A percentile compares a stretch with the other conserved stretches of the same genome.
These are phyloP conservation scores for Drosophila sucinea DNA, from an alignment of 1,140 invertebrate genomes.

Conservation along the genomic window DNA sequence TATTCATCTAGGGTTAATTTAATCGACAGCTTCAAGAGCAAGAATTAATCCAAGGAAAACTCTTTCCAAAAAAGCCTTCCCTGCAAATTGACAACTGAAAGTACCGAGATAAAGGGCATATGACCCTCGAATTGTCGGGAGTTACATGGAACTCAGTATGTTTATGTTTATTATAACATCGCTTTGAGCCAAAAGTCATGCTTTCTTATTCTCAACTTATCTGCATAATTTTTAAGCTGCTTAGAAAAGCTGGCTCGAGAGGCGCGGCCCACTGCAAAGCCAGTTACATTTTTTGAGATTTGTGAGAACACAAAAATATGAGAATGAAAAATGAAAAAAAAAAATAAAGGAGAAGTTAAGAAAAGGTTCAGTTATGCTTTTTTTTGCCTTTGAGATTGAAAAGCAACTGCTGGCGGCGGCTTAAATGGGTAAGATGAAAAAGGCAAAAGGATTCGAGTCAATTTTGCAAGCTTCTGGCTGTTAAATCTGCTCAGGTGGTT, in stretches of 20 bases:
- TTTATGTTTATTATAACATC: conserved; percentile 51
- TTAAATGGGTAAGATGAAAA: neutral
- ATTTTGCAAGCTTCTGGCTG: neutral
- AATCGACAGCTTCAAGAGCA: too few species aligned
- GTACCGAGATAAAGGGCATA: neutral
- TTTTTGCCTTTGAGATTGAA: conserved; percentile 8
- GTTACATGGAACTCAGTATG: conserved; percentile 48
- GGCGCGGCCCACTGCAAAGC: neutral
- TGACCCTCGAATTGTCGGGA: neutral
- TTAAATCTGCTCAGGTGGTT: conserved; percentile 2
- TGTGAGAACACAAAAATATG: conserved; percentile 17
- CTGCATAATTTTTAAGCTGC: conserved; percentile 70
- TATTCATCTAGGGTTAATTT: too few species aligned
- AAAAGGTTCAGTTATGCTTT: conserved; percentile 22
- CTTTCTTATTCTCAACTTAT: conserved; percentile 50
- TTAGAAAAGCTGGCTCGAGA: conserved; percentile 28
- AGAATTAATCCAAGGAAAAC: too few species aligned
- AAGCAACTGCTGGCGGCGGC: neutral
- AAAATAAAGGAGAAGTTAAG: neutral
- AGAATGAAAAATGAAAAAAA: conserved; percentile 10
- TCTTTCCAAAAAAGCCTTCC: too few species aligned
- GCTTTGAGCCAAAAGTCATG: conserved; percentile 20
- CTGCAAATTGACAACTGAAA: too few species aligned
- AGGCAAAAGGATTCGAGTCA: conserved; percentile 4
- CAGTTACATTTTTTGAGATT: conserved; percentile 13